Conservation (phyloP, 2,113 vertebrate species). For the Columbina picui region DNA sequence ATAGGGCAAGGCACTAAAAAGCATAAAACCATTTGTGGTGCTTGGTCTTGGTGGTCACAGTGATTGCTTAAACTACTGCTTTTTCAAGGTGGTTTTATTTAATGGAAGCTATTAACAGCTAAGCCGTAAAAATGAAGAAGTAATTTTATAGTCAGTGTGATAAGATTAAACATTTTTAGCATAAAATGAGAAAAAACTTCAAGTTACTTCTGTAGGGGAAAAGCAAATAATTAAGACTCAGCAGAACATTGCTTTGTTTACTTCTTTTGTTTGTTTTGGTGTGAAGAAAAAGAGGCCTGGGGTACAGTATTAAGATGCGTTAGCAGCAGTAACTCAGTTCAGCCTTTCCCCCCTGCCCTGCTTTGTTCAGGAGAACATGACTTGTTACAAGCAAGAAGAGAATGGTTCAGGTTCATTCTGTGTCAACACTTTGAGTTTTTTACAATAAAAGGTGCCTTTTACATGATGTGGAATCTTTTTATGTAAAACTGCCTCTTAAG, state of each 20-base stretch:
- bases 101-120: neutral
- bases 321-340: neutral
- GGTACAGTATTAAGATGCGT: neutral
- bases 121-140: neutral
- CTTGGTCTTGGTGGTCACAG: neutral
- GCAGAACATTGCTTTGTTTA: neutral
- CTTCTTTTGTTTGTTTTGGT: neutral
- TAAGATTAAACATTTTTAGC: neutral
- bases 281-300: neutral
- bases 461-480: neutral
- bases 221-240: neutral
- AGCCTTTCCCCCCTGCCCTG: neutral
- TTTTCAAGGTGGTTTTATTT: neutral
- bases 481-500: neutral
- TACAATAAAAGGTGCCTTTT: neutral
- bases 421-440: neutral
- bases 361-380: neutral
- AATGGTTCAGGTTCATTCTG: neutral
- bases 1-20: neutral
- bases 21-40: neutral
- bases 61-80: neutral
- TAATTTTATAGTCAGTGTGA: neutral
- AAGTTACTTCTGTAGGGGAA: neutral
- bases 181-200: neutral
- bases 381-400: neutral